Evolutionary conservation across 2,113 vertebrate genomes (phyloP).

Genomic region (Corythoichthys haematopterus): DNA sequence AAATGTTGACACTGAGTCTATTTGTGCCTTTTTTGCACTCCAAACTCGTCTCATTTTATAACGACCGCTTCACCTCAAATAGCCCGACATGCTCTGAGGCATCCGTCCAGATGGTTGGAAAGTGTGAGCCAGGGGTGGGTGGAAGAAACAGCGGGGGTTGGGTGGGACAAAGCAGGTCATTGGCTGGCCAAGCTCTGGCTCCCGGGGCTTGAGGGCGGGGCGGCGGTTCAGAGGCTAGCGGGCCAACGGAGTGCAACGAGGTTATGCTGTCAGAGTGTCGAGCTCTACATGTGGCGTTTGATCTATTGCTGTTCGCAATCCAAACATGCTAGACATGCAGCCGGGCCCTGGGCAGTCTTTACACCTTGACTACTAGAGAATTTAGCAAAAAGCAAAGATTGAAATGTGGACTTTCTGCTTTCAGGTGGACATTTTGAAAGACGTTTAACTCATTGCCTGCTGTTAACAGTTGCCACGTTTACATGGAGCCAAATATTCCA

Average conservation of each 20-base stretch:
- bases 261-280: conserved; percentile 24
- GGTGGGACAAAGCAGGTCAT: conserved; percentile 29
- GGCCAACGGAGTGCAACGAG: conserved; percentile 42
- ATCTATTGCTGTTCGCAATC: background rate
- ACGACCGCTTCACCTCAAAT: conserved; percentile 40
- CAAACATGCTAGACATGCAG: background rate
- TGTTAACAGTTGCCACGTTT: too few relatives aligned
- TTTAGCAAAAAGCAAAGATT: background rate
- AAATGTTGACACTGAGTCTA: background rate
- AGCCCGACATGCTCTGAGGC: conserved; percentile 27
- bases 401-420: background rate
- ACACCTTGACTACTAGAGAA: background rate
- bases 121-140: conserved; percentile 20
- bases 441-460: too few relatives aligned
- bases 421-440: too few relatives aligned
- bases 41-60: conserved; percentile 12
- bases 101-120: conserved; percentile 44
- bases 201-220: conserved; percentile 17
- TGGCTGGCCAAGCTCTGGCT: conserved; percentile 26
- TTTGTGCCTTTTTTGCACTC: background rate
- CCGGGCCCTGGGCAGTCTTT: background rate
- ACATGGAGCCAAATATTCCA: too few relatives aligned
- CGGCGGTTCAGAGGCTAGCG: conserved; percentile 17
- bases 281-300: background rate
- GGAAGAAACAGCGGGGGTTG: background rate